Evolutionary conservation across 2,888 invertebrate genomes (phyloP).

Genomic region (Trachelus troglodyta): DNA sequence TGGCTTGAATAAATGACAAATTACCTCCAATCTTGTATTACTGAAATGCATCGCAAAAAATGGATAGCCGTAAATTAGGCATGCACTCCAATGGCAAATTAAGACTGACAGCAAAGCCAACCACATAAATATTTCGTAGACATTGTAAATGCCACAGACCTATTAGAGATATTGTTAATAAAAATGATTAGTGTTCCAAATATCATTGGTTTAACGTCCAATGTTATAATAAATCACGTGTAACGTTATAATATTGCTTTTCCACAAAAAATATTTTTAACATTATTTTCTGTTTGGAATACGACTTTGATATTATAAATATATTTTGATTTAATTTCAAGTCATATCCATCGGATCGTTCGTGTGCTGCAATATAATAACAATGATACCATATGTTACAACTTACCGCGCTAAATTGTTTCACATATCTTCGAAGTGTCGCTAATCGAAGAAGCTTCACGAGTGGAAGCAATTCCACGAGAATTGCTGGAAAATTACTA

Average conservation of each 20-base stretch:
- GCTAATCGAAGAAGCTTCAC: slow-evolving; percentile 45
- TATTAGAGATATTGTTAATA: slow-evolving; percentile 21
- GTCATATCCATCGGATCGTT: too few relatives aligned
- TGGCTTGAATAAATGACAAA: background rate
- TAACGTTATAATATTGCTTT: background rate
- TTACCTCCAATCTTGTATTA: too few relatives aligned
- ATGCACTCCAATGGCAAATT: slow-evolving; percentile 55
- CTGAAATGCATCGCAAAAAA: slow-evolving; percentile 33
- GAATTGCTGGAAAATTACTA: slow-evolving; percentile 37
- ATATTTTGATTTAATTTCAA: too few relatives aligned
- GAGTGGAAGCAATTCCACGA: slow-evolving; percentile 47
- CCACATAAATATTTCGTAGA: slow-evolving; percentile 44
- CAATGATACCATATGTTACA: too few relatives aligned
- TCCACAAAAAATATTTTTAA: too few relatives aligned
- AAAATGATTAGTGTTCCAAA: too few relatives aligned
- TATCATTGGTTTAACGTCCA: background rate
- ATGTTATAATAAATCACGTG: background rate
- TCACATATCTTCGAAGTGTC: slow-evolving; percentile 44
- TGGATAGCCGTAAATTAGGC: slow-evolving; percentile 48
- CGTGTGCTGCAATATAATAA: too few relatives aligned
- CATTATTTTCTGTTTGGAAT: too few relatives aligned
- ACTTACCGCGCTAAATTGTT: slow-evolving; percentile 42
- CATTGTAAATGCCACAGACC: slow-evolving; percentile 39
- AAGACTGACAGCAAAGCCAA: slow-evolving; percentile 41
- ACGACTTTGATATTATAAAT: too few relatives aligned